Conservation (phyloP, 2,888 invertebrate genomes). For the Tenthredo scrophulariae region DNA sequence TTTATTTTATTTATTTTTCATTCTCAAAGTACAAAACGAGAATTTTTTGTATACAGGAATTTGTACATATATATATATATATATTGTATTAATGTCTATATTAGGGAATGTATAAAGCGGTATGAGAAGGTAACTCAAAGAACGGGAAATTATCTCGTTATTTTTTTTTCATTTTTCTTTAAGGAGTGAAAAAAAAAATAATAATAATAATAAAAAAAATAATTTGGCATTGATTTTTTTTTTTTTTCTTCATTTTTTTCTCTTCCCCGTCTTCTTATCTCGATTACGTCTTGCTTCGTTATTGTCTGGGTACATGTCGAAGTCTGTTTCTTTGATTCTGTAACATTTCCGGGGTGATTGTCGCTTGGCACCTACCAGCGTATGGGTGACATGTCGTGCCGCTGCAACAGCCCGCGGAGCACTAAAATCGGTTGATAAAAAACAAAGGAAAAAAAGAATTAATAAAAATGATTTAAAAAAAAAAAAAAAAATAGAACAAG, state of each 20-base stretch:
- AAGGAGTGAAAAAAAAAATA: no score
- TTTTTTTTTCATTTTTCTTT: no score
- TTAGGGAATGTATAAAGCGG: no score
- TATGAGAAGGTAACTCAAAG: no score
- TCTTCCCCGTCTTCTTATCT: neutral
- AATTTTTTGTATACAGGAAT: no score
- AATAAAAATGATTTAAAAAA: no score
- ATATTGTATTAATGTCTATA: no score
- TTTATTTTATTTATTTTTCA: neutral
- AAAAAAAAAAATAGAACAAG: no score
- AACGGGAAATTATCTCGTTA: no score
- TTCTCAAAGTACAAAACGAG: neutral
- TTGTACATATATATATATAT: no score
- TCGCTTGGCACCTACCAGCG: slow-evolving; percentile 73
- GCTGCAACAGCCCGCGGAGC: slow-evolving; percentile 64
- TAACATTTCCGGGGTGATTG: slow-evolving; percentile 70
- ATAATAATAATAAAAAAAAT: no score
- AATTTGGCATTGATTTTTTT: neutral
- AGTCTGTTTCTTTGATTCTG: slow-evolving; percentile 68
- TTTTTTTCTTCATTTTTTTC: neutral
- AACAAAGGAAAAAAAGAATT: no score
- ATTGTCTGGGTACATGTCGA: slow-evolving; percentile 64
- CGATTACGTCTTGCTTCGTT: neutral
- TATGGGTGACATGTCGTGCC: slow-evolving; percentile 66
- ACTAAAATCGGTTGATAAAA: slow-evolving; percentile 63